These are phyloP conservation scores for Porites rus DNA, from an alignment of 92 coral and sea anemone genomes.

Conservation along the genomic window DNA sequence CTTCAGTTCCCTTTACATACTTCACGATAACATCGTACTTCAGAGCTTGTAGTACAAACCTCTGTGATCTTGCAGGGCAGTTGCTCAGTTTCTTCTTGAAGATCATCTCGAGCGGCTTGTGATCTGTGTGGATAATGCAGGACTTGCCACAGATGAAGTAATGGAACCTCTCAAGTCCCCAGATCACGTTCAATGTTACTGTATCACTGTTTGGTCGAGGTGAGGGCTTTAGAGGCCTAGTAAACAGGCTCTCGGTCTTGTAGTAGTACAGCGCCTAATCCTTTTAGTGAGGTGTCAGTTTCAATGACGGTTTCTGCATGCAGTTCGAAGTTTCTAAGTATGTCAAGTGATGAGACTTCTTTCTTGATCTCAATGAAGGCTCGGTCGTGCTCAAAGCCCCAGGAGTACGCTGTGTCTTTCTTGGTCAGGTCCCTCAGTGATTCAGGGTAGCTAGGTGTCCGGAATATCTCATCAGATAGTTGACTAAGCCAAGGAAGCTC, in stretches of 20 bases:
- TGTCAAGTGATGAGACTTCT: not conserved
- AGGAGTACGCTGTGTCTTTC: slow-evolving; percentile 32
- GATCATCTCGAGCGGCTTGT: slow-evolving; percentile 30
- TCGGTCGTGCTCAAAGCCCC: slow-evolving; percentile 56
- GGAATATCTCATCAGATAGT: slow-evolving; percentile 6
- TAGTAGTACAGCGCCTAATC: slow-evolving; percentile 41
- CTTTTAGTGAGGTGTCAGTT: slow-evolving; percentile 60
- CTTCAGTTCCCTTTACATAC: slow-evolving; percentile 56
- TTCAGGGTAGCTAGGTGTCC: slow-evolving; percentile 15
- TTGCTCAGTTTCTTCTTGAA: slow-evolving; percentile 55
- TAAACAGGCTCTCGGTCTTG: too few species aligned
- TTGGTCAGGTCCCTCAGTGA: slow-evolving; percentile 64
- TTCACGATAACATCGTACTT: slow-evolving; percentile 59
- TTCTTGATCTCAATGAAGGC: slow-evolving; percentile 27
- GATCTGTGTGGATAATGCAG: too few species aligned
- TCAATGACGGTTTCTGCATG: slow-evolving; percentile 24
- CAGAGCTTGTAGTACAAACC: slow-evolving; percentile 58
- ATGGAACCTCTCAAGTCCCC: too few species aligned
- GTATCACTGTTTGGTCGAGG: too few species aligned
- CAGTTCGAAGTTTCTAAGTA: slow-evolving; percentile 15
- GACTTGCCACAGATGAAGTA: too few species aligned
- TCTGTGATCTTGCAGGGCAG: slow-evolving; percentile 69
- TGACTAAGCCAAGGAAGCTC: slow-evolving; percentile 38
- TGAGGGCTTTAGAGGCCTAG: too few species aligned
- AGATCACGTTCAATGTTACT: too few species aligned